Percentiles rank a stretch among this genome's conserved stretches.
phyloP scores from a whole-genome alignment of 2,888 invertebrate genomes.

The Epirrhoe tristata region DNA sequence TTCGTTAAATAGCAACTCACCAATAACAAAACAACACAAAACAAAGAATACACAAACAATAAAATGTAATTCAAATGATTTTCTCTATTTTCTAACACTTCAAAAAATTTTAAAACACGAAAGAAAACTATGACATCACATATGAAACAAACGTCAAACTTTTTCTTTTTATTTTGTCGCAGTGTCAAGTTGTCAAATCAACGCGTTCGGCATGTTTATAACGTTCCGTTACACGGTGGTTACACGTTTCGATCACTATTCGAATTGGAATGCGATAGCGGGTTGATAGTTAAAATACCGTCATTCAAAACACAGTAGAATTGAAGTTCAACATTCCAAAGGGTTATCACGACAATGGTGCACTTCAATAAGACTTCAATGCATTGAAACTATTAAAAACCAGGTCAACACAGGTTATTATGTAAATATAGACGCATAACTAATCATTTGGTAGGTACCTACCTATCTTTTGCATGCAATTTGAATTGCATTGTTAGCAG shows the following conservation, averaged over 20 bases:
- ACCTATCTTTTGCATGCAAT: slow-evolving; percentile 67
- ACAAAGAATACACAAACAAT: slow-evolving; percentile 47
- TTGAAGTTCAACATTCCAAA: background rate
- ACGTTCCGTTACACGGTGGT: slow-evolving; percentile 79
- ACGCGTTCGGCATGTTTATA: slow-evolving; percentile 60
- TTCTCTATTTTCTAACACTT: slow-evolving; percentile 49
- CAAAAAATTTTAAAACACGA: slow-evolving; percentile 55
- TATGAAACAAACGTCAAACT: slow-evolving; percentile 75
- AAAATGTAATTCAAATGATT: slow-evolving; percentile 38
- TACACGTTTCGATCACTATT: background rate
- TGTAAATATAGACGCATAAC: slow-evolving; percentile 48
- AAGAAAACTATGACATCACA: slow-evolving; percentile 60
- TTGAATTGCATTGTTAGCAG: slow-evolving; percentile 69
- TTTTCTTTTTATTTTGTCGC: slow-evolving; percentile 60
- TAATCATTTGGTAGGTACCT: slow-evolving; percentile 47
- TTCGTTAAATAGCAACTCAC: slow-evolving; percentile 46
- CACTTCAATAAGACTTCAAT: background rate
- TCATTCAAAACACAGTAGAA: background rate
- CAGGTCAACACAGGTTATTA: slow-evolving; percentile 67
- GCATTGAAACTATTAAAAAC: no score
- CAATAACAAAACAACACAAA: slow-evolving; percentile 43
- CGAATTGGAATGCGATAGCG: background rate
- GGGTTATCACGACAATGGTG: background rate
- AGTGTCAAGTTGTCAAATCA: slow-evolving; percentile 43
- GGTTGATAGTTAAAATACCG: no score